phyloP scores from a whole-genome alignment of 2,888 invertebrate species.

The Orthonychiurus folsomi region DNA sequence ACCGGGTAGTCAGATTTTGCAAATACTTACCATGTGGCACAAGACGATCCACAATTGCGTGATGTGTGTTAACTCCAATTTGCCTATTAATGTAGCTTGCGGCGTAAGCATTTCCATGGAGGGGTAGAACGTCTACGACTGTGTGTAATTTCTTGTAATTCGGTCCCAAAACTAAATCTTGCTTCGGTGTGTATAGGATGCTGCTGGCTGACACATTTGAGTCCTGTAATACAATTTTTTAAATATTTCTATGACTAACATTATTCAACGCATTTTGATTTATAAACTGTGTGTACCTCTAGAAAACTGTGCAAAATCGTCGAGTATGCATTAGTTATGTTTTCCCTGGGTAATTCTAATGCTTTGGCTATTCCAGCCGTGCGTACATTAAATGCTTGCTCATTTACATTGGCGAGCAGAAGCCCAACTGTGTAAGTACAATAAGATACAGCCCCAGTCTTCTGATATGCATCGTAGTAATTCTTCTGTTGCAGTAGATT shows the following conservation, averaged over 20 bases:
- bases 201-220: not conserved
- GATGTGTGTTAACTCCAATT: not conserved
- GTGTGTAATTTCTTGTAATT: not conserved
- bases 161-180: not conserved
- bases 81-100: not conserved
- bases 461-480: conserved; percentile 1
- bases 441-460: not conserved
- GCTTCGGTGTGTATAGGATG: not conserved
- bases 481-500: not conserved
- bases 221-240: conserved; percentile 5
- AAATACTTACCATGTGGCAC: not conserved
- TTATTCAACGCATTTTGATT: too few relatives aligned
- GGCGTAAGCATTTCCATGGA: not conserved
- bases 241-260: not conserved
- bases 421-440: conserved; percentile 10
- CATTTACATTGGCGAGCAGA: conserved; percentile 5
- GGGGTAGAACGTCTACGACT: not conserved
- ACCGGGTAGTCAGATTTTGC: too few relatives aligned
- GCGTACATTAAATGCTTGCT: conserved; percentile 3
- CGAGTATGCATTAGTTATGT: not conserved
- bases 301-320: not conserved
- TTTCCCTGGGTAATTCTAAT: not conserved
- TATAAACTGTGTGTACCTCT: too few relatives aligned
- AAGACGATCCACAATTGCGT: not conserved
- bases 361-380: not conserved